These are phyloP conservation scores for Strigamia maritima DNA, from an alignment of 2,888 invertebrate species.

Conservation along the genomic window DNA sequence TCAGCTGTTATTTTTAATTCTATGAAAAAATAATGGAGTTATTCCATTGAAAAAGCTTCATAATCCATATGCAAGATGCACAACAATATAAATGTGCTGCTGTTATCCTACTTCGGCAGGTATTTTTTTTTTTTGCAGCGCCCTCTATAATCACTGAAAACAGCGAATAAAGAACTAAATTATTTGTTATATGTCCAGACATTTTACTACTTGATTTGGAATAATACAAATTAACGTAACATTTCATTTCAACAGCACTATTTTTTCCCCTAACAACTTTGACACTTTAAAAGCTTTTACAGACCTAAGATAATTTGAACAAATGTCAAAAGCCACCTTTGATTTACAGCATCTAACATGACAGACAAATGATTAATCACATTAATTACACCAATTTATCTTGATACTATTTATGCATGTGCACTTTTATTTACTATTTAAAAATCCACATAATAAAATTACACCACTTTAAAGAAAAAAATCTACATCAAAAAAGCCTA, in stretches of 20 bases:
- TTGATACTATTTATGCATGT: neutral
- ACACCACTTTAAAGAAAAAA: neutral
- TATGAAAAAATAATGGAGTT: too few species aligned
- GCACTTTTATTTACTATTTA: neutral
- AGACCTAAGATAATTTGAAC: conserved; percentile 13
- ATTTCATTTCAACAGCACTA: neutral
- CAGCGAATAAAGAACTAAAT: neutral
- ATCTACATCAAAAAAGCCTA: neutral
- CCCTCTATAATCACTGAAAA: too few species aligned
- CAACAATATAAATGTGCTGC: too few species aligned
- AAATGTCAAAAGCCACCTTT: conserved; percentile 25
- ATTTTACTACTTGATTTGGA: neutral
- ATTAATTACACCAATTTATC: conserved; percentile 26
- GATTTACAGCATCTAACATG: conserved; percentile 28
- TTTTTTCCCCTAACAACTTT: neutral
- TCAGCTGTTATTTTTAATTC: too few species aligned
- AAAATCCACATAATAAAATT: neutral
- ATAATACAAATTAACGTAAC: neutral
- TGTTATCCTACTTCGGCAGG: too few species aligned
- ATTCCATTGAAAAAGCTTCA: too few species aligned
- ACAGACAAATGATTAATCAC: conserved; percentile 28
- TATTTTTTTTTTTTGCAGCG: too few species aligned
- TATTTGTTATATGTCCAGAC: neutral
- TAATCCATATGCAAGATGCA: too few species aligned
- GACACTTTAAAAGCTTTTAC: conserved; percentile 28